phyloP scores from a whole-genome alignment of 2,113 vertebrate species.

The human region GRCh38 chr5:170626501-170627000 shows the following conservation, averaged over 20 bases:
- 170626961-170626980: background rate
- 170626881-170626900: background rate
- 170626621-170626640: background rate
- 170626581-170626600: background rate
- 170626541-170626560: background rate
- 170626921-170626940: background rate
- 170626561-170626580: background rate
- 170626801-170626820: background rate
- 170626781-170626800: background rate
- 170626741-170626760: background rate
- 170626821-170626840: background rate
- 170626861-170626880: background rate
- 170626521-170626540: background rate
- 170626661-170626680: background rate
- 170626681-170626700: background rate
- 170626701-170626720: too few species aligned
- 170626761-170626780: background rate
- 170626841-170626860: background rate
- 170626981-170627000: background rate
- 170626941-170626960: accelerated
- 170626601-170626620: background rate
- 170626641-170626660: background rate
- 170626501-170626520: background rate
- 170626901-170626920: background rate
- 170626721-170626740: background rate